A percentile compares a stretch with the other conserved stretches of the same genome.
These are phyloP conservation scores for Ochropleura plecta DNA, from an alignment of 2,888 invertebrate genomes.

Conservation along the genomic window DNA sequence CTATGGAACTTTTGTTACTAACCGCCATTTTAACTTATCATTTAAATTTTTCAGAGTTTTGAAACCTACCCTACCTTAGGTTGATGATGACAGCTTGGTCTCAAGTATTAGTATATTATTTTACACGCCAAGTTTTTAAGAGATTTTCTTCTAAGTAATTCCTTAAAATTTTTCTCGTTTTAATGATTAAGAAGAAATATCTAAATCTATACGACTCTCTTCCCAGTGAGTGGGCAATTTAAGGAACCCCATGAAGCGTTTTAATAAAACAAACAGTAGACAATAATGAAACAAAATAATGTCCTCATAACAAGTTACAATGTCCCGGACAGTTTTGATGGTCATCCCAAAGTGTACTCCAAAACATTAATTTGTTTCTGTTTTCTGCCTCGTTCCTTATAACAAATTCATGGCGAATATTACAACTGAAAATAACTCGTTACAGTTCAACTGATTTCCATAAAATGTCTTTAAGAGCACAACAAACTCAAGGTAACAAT, in stretches of 20 bases:
- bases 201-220: background rate
- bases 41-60: background rate
- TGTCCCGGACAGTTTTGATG: background rate
- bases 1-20: slow-evolving; percentile 5
- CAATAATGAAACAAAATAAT: background rate
- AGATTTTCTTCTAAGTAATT: background rate
- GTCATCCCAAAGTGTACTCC: background rate
- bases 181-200: background rate
- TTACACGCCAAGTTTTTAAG: background rate
- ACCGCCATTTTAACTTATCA: background rate
- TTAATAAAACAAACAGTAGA: background rate
- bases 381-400: background rate
- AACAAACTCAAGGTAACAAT: slow-evolving; percentile 45
- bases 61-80: background rate
- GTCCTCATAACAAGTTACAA: background rate
- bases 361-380: background rate
- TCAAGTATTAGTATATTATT: background rate
- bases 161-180: background rate
- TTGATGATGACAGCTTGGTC: background rate
- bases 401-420: background rate
- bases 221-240: background rate
- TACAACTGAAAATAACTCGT: slow-evolving; percentile 3
- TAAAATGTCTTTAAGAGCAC: slow-evolving; percentile 16
- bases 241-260: background rate
- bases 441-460: background rate